These are phyloP conservation scores for Mixornis gularis DNA, from an alignment of 2,113 vertebrate species.

Conservation along the genomic window DNA sequence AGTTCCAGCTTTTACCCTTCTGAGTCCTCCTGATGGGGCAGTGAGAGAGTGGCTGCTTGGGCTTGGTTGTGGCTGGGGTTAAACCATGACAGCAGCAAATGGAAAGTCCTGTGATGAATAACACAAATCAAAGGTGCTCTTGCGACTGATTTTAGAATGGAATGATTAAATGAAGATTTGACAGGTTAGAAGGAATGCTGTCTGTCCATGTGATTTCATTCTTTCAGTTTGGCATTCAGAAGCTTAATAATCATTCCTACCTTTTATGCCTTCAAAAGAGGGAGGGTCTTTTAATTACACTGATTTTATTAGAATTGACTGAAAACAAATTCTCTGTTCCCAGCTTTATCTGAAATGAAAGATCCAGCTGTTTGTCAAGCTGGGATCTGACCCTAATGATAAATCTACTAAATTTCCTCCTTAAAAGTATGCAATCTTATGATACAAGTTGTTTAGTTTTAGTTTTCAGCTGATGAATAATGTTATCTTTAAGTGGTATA, in stretches of 20 bases:
- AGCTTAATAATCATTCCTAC: background rate
- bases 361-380: background rate
- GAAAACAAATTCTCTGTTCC: background rate
- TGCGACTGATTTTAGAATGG: background rate
- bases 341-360: background rate
- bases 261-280: background rate
- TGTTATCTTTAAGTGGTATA: background rate
- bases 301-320: background rate
- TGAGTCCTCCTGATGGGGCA: background rate
- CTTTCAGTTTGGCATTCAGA: background rate
- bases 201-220: background rate
- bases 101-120: background rate
- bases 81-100: background rate
- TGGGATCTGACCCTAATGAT: background rate
- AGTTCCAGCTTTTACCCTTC: background rate
- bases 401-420: background rate
- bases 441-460: background rate
- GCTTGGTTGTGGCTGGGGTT: background rate
- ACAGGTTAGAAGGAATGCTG: background rate
- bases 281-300: background rate
- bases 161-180: background rate
- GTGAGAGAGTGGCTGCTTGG: accelerated
- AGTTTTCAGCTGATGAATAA: background rate
- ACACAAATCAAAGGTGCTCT: background rate
- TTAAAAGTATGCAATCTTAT: background rate